phyloP scores from a whole-genome alignment of 2,797 vertebrate species.

The Peromyscus aztecus region DNA sequence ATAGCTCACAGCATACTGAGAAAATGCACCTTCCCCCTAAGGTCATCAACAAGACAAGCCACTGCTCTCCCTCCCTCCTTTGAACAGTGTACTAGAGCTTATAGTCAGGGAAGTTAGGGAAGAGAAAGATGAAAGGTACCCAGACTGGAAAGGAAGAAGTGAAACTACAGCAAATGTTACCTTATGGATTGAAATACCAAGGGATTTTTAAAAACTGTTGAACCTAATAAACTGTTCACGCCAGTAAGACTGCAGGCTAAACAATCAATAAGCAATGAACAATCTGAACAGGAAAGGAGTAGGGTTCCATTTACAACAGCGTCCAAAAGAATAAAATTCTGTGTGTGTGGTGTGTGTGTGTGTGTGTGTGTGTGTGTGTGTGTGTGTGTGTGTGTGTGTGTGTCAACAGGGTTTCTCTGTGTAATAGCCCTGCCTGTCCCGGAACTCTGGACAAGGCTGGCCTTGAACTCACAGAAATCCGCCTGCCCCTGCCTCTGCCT shows the following conservation, averaged over 20 bases:
- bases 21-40: background rate
- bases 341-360: no score
- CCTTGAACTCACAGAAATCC: background rate
- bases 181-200: background rate
- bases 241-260: constrained; percentile 1
- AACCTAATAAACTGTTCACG: background rate
- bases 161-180: background rate
- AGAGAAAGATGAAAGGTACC: background rate
- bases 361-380: no score
- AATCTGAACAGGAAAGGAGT: background rate
- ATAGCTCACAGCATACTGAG: background rate
- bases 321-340: constrained; percentile 21
- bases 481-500: background rate
- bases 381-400: no score
- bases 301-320: background rate
- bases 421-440: background rate
- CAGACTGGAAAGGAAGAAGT: background rate
- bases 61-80: background rate
- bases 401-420: background rate
- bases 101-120: background rate
- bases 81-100: background rate
- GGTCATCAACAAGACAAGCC: background rate
- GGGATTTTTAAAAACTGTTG: background rate
- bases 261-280: background rate
- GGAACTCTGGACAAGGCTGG: background rate